Base-by-base conservation (phyloP, 2,888 invertebrate species). In the Thymelicus sylvestris region DNA sequence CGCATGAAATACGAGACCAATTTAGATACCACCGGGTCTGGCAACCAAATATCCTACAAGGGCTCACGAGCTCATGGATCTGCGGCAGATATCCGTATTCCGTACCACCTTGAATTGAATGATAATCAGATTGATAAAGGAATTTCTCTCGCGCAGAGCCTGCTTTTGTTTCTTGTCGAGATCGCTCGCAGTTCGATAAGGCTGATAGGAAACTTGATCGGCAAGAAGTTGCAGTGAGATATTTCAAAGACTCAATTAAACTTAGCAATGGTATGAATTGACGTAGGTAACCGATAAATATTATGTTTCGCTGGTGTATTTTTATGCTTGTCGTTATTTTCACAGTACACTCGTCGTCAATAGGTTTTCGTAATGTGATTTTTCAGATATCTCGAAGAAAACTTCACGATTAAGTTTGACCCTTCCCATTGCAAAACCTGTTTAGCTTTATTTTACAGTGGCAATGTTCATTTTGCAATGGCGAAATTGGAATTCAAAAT, bases 131-230 rank as follows among this genome's bases (percentile, higher is more conserved):
- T 41, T 15, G 61, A 61, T 62, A 62, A 44, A 13, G 38, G 57
- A 52, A 50, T 67, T 61, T 61, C 67, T 67, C 67, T 60, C 67
- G 57, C 67, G 67, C 38, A 24, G 31, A 52, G 24, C 12, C 65
- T 12, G 38, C 59, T 48, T 44, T 61, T 61, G 67, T 61, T 67
- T 61, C 48, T 8, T 59, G 60, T 67, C 39, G 31, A 67, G 67
- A 48, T 38, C 13, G 13, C 31, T 57, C 12, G 50, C 15, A 61
- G 50, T n/a, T 48, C 31, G 63, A 63, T 48, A 48, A 41, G 7
- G 2, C 63, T 57, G 57, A 57, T 57, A 57, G 38, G 12, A 38
- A 57, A 57, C 57, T 38, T 57, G 57, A 13, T 38, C 13, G 13
- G 52, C 13, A 6, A 61, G 50, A 59, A 31, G 39, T 60, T 19